These are phyloP conservation scores for Habropoda laboriosa DNA, from an alignment of 1,140 invertebrate species.

Conservation along the genomic window DNA sequence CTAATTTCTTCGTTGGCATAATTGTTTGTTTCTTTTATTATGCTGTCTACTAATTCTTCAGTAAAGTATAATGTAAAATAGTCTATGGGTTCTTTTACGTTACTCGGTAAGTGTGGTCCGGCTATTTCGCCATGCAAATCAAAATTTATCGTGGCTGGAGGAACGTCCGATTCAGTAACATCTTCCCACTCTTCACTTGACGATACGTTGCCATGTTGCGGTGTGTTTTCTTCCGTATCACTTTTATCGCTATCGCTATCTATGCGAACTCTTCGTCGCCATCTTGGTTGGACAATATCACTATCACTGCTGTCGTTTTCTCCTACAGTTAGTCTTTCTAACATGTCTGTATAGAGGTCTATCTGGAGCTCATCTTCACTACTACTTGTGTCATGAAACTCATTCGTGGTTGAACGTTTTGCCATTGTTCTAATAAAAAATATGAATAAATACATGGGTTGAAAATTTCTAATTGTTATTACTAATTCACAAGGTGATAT, in stretches of 20 bases:
- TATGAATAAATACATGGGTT: conserved; percentile 30
- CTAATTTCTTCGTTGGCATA: background rate
- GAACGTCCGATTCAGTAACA: too few relatives aligned
- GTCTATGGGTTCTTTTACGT: background rate
- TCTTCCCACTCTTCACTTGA: conserved; percentile 11
- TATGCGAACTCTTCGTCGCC: conserved; percentile 8
- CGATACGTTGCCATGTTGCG: conserved; percentile 8
- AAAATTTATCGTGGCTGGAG: background rate
- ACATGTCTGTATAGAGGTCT: conserved; percentile 26
- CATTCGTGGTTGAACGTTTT: conserved; percentile 26
- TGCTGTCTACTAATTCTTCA: background rate
- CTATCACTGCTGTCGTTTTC: conserved; percentile 29
- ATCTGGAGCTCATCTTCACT: conserved; percentile 31
- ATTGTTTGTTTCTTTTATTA: too few relatives aligned
- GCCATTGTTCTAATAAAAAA: conserved; percentile 40
- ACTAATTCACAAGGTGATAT: conserved; percentile 32
- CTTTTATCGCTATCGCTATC: conserved; percentile 29
- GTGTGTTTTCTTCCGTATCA: conserved; percentile 15
- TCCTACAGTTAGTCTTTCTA: conserved; percentile 20
- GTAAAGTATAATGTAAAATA: background rate
- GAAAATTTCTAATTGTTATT: conserved; percentile 43
- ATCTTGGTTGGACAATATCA: conserved; percentile 22
- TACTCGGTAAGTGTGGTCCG: background rate
- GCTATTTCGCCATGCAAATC: background rate
- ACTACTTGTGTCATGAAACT: conserved; percentile 18